Percentiles rank a stretch among this genome's conserved stretches.
These are phyloP conservation scores for Tiliacea citrago DNA, from an alignment of 2,888 invertebrate genomes.

Conservation along the genomic window DNA sequence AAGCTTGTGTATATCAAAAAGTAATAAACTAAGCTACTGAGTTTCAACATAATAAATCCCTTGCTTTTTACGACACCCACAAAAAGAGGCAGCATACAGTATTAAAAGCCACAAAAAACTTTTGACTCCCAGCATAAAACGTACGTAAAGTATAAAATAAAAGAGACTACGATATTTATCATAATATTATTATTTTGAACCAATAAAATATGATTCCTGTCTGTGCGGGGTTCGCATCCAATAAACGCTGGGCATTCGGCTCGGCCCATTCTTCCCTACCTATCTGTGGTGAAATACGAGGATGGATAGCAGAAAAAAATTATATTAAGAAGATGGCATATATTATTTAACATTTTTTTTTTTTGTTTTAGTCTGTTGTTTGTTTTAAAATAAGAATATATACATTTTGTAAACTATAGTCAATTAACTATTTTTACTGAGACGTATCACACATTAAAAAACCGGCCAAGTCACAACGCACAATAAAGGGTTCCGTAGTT, in stretches of 20 bases:
- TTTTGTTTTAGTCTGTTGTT: no score
- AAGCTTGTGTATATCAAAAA: neutral
- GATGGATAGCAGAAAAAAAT: conserved; percentile 64
- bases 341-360: neutral
- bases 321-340: neutral
- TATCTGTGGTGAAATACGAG: conserved; percentile 66
- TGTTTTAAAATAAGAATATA: no score
- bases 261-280: conserved; percentile 57
- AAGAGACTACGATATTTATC: conserved; percentile 55
- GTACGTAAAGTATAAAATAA: conserved; percentile 41
- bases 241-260: conserved; percentile 69
- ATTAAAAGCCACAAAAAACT: conserved; percentile 6
- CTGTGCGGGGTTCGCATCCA: conserved; percentile 65
- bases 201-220: conserved; percentile 70
- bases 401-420: no score
- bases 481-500: no score
- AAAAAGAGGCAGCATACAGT: conserved; percentile 9
- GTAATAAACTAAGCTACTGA: neutral
- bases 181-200: conserved; percentile 71
- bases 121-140: conserved; percentile 13
- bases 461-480: no score
- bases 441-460: no score
- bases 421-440: no score
- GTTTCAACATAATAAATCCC: neutral
- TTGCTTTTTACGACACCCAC: neutral